Base-by-base conservation (phyloP, 1,140 invertebrate species). In the Oryzaephilus surinamensis region DNA sequence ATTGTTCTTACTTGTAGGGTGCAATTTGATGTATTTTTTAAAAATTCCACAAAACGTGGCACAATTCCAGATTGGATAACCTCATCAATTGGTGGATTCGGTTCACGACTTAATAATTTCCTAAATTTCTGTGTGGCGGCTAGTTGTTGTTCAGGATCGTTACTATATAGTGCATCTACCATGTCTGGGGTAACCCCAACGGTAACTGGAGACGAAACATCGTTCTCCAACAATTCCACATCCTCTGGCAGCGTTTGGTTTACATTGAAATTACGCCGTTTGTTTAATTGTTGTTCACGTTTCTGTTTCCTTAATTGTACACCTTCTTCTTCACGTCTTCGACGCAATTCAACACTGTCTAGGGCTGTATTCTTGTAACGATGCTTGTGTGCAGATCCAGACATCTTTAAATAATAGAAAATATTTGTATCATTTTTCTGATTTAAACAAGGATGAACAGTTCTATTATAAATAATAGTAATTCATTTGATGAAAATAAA, bases 71-170 rank as follows among this genome's bases (percentile, higher is more conserved):
- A 90, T 52, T 83, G 73, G 56, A 97, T 97, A n/a, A 98, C 94
- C 74, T 97, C 92, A 67, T 97, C 91, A 54, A 98, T 98, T 2
- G 92, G 94, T 30, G 95, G 95, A 72, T 97, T 95, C 6, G 94
- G 94, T 68, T 98, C 95, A 63, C 80, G 74, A 47, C 91, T 96
- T 24, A 98, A 67, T 30, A 97, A 69, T 69, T 95, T 97, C 42
- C 94, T 75, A 67, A 97, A 97, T 60, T 84, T 91, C 57, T 97
- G 92, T 30, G 92, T 97, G 10, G 93, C 92, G 54, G 70, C 66
- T 31, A 97, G 71, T 59, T 96, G 90, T 49, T 85, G 75, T 49
- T 84, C 76, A 19, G 81, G 67, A 62, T 84, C 76, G 32, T 76
- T 69, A 64, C 85, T 89, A 61, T 92, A 90, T 2, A 97, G 63